Conservation (phyloP, 2,888 invertebrate genomes). For the Athalia rosae region DNA sequence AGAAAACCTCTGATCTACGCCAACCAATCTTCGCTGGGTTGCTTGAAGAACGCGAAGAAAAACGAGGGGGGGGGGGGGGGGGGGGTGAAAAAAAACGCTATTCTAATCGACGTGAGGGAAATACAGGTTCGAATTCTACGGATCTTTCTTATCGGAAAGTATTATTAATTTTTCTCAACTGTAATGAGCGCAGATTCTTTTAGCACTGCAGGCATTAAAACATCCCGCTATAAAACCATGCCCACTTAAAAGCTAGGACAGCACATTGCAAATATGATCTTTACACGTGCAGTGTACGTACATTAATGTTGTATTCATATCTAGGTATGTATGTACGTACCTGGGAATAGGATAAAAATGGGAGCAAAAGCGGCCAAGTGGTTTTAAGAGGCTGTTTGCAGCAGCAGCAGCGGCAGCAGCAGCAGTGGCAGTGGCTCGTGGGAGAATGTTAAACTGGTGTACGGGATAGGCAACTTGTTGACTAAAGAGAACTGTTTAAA, state of each 20-base stretch:
- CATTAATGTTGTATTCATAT: too few species aligned
- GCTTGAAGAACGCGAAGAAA: neutral
- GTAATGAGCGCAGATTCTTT: neutral
- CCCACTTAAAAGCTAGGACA: neutral
- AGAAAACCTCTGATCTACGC: slow-evolving; percentile 28
- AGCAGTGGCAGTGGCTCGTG: neutral
- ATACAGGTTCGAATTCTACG: neutral
- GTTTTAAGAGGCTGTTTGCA: slow-evolving; percentile 37
- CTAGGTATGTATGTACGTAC: slow-evolving; percentile 9
- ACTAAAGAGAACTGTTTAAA: slow-evolving; percentile 26
- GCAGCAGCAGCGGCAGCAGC: too few species aligned
- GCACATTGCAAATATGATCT: slow-evolving; percentile 10
- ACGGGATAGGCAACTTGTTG: slow-evolving; percentile 24
- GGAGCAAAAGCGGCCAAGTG: slow-evolving; percentile 36
- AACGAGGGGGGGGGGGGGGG: too few species aligned
- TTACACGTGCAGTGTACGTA: too few species aligned
- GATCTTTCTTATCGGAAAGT: neutral
- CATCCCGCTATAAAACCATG: slow-evolving; percentile 3
- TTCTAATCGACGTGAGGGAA: neutral
- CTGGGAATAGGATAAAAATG: slow-evolving; percentile 30
- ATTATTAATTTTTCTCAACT: slow-evolving; percentile 8
- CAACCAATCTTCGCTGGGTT: slow-evolving; percentile 22
- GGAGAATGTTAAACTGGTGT: slow-evolving; percentile 23
- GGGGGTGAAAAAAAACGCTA: neutral
- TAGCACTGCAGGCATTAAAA: slow-evolving; percentile 21